Evolutionary conservation across 2,888 invertebrate species (phyloP), one percentile per base, ranked within the genome.

Genomic region (Brenthis hecate): DNA sequence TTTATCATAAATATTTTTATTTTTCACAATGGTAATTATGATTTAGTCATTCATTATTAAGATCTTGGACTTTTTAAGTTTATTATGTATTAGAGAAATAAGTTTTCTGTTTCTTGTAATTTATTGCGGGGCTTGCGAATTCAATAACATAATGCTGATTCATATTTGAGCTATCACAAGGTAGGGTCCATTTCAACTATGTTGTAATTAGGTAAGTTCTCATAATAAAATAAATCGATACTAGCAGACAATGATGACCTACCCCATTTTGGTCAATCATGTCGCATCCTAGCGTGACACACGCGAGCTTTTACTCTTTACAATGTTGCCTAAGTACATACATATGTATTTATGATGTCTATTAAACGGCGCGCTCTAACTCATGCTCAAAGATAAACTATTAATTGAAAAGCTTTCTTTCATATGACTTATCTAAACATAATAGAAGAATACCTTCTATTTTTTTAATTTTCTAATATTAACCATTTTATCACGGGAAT

Each of bases 241-340:
- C n/a, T 4, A 32, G 14, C 58, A 66, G 60, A 66, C 66, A 60
- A 64, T 66, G 66, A 69, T 56, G 69, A 71, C 71, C 66, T 71
- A 66, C 63, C 69, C 60, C 66, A 56, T 71, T 69, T 82, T 82
- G 78, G 80, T 81, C 82, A 82, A 78, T 78, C 76, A 77, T 80
- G 79, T 79, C 78, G 81, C 80, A 80, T 79, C 75, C 74, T 85
- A 72, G 84, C 86, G 86, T 85, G 87, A 74, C 64, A 71, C 87
- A 86, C 86, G 87, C 85, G 48, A 72, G 28, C 43, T 47, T 19
- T 65, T 60, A 14, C 47, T 54, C 53, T 68, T 64, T 60, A 50
- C 50, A 60, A 60, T 50, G n/a, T 60, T 55, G 60, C 60, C 57
- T 60, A 60, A 60, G 60, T 55, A 54, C 60, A 66, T 43, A 28